Evolutionary conservation across 1,140 invertebrate species (phyloP), one percentile per base, ranked within the genome.

Genomic region (Augochlora pura): DNA sequence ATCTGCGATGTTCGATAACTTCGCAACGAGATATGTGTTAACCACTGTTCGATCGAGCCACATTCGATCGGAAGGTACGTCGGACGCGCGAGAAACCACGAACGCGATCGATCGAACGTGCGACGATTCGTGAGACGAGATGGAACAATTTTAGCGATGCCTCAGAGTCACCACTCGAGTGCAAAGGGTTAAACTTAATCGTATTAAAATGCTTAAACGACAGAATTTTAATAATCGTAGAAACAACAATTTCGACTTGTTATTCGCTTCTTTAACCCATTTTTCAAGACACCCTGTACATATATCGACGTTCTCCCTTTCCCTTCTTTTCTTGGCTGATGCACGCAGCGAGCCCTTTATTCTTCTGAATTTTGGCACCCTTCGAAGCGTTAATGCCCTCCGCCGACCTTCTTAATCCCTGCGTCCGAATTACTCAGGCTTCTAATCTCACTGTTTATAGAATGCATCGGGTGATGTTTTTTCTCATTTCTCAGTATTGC

Each of bases 1-100:
- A 76, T 76, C 74, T 54, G 5, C n/a, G 46, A 25, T 60, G 42
- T 23, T 60, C 65, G 54, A 76, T 68, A 76, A 60, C 9, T 38
- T 57, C n/a, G 10, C 16, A 67, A 39, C 42, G 60, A 49, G 62
- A 74, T 32, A 54, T 60, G n/a, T 54, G n/a, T 54, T n/a, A 54
- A 32, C 46, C 62, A 21, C 32, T 16, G 32, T 64, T 64, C 62
- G 8, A 25, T 62, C 60, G 60, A 27, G 14, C 23, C 52, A 18
- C 18, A 21, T 59, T 23, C n/a, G 38, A 42, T 60, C 23, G 38
- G 23, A 42, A 71, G 23, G 42, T 60, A 71, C 39, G 39, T 39
- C 42, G 10, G 42, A 9, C 54, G n/a, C 27, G 62, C 18, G 18
- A 71, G 18, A 60, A 39, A 42, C n/a, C 23, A 18, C 6, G 23